Conservation (phyloP, 2,888 invertebrate species). For the Blastobasis adustella region DNA sequence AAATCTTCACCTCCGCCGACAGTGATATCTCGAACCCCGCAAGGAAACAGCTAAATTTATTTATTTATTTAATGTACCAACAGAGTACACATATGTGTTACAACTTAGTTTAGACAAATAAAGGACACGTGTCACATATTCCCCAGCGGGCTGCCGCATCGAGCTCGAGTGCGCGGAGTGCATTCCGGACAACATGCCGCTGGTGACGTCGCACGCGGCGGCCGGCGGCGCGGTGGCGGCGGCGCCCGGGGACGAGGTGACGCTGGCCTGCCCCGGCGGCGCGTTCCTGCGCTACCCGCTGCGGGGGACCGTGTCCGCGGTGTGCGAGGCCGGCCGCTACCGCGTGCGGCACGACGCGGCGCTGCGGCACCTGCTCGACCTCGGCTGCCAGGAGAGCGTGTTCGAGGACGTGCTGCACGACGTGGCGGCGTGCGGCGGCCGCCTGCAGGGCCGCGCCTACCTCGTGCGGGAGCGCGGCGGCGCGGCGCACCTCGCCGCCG, state of each 20-base stretch:
- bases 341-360: conserved; percentile 31
- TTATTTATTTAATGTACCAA: too few species aligned
- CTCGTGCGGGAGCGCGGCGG: conserved; percentile 25
- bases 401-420: conserved; percentile 60
- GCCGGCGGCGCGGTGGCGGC: conserved; percentile 27
- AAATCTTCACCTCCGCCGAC: too few species aligned
- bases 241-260: conserved; percentile 37
- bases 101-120: too few species aligned
- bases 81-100: too few species aligned
- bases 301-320: conserved; percentile 24
- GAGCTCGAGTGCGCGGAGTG: conserved; percentile 60
- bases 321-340: conserved; percentile 47
- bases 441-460: conserved; percentile 59
- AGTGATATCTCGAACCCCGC: too few species aligned
- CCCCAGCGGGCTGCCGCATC: conserved; percentile 37
- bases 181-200: conserved; percentile 61
- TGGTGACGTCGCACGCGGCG: conserved; percentile 50
- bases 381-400: conserved; percentile 61
- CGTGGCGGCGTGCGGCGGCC: conserved; percentile 47
- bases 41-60: too few species aligned
- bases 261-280: conserved; percentile 49
- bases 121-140: too few species aligned
- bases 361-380: conserved; percentile 46
- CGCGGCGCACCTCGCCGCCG: conserved; percentile 44
- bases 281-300: conserved; percentile 48